Percentiles rank a stretch among this genome's conserved stretches.
Conservation (phyloP, 1,140 invertebrate genomes). For the Melipona quadrifasciata region DNA sequence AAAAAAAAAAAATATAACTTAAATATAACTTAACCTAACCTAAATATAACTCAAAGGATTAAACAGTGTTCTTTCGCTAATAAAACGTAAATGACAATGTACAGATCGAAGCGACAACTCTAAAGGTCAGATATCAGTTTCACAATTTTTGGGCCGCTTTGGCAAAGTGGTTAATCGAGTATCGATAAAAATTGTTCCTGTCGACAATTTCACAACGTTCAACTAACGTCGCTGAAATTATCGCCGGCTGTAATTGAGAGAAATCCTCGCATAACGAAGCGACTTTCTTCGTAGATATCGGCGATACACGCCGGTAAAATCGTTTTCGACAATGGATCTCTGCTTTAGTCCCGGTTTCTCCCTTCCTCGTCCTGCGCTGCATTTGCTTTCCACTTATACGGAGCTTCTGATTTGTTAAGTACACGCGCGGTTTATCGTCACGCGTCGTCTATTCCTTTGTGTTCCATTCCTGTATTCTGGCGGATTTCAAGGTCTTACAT, state of each 20-base stretch:
- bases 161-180: neutral
- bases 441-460: neutral
- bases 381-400: neutral
- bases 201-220: neutral
- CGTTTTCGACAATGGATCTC: neutral
- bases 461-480: neutral
- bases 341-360: neutral
- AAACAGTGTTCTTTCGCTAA: no score
- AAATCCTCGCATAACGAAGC: neutral
- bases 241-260: neutral
- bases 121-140: neutral
- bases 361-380: neutral
- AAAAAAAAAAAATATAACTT: no score
- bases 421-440: neutral
- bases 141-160: neutral
- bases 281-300: no score
- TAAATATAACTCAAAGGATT: no score
- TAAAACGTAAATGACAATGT: no score
- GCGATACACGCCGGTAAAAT: neutral
- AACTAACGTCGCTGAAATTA: neutral
- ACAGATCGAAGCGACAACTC: no score
- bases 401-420: slow-evolving; percentile 2
- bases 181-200: neutral
- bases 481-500: neutral
- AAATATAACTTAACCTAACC: no score